phyloP scores from a whole-genome alignment of 2,888 invertebrate genomes.

The Enchytraeus crypticus region DNA sequence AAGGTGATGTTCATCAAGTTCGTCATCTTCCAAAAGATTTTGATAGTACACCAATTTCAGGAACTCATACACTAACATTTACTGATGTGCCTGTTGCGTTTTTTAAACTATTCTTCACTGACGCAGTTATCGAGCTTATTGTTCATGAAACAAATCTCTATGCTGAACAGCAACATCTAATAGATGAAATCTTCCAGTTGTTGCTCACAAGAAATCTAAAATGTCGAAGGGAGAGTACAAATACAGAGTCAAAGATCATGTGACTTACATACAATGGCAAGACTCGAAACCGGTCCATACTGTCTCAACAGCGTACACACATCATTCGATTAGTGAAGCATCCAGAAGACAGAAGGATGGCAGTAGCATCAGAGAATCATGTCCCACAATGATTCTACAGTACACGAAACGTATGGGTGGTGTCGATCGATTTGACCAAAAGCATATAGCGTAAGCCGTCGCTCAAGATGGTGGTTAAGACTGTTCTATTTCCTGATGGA shows the following conservation, averaged over 20 bases:
- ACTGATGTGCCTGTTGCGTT: too few species aligned
- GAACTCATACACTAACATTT: too few species aligned
- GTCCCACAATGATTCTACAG: neutral
- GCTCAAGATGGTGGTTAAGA: neutral
- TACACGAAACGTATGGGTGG: neutral
- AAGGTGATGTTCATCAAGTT: too few species aligned
- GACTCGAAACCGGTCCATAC: neutral
- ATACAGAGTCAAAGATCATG: neutral
- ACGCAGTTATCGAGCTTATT: too few species aligned
- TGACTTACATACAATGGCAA: neutral
- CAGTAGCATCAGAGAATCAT: neutral
- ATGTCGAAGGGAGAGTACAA: too few species aligned
- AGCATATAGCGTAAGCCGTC: neutral
- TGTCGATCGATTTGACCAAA: neutral
- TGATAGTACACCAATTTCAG: too few species aligned
- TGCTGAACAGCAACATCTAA: too few species aligned
- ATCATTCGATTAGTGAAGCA: neutral
- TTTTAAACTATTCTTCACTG: too few species aligned
- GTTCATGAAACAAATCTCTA: too few species aligned
- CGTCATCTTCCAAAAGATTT: too few species aligned
- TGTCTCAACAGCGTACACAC: neutral
- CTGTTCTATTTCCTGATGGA: neutral
- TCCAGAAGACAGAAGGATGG: neutral
- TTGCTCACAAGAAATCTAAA: too few species aligned
- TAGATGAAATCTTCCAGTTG: too few species aligned